Percentiles rank a stretch among this genome's conserved stretches.
These are phyloP conservation scores for Ciona savignyi DNA, from an alignment of 23 tunicate species.

Conservation along the genomic window DNA sequence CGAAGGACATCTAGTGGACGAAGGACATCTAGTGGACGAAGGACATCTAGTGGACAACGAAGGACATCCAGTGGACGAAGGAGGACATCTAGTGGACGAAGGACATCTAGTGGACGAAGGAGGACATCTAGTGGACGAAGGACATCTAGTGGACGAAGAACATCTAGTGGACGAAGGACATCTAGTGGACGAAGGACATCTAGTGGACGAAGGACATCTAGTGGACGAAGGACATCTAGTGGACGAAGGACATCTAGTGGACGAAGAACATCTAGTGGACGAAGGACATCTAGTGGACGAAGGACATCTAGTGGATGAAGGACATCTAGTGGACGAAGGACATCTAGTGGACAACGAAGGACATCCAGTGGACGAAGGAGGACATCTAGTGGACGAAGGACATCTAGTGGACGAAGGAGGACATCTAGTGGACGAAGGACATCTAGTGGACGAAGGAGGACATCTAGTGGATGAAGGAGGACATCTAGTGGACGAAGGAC, in stretches of 20 bases:
- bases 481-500: not conserved
- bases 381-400: not conserved
- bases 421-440: not conserved
- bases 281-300: too few species aligned
- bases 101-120: not conserved
- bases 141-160: not conserved
- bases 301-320: not conserved
- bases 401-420: not conserved
- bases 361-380: not conserved
- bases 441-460: not conserved
- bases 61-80: not conserved
- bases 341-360: not conserved
- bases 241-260: not conserved
- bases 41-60: not conserved
- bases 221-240: not conserved
- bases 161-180: not conserved
- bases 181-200: not conserved
- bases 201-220: not conserved
- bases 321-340: not conserved
- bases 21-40: not conserved
- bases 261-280: not conserved
- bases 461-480: not conserved
- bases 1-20: not conserved
- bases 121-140: not conserved
- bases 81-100: not conserved